Evolutionary conservation across 1,140 invertebrate genomes (phyloP).

Genomic region (Drosophila bocqueti): DNA sequence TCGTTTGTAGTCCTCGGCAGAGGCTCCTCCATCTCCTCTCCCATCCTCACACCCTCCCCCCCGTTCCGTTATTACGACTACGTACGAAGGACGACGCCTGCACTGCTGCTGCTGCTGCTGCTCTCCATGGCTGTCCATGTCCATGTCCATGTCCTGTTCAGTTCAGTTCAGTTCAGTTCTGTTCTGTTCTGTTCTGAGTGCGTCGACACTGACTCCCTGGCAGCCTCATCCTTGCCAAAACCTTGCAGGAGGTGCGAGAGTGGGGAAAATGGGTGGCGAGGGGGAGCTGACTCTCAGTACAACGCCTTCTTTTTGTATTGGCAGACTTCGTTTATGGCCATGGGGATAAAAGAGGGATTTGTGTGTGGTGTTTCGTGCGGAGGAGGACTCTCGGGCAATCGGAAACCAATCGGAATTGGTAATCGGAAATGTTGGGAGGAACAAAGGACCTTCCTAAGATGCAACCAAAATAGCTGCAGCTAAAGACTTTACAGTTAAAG

Average conservation of each 20-base stretch:
- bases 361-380: conserved; percentile 28
- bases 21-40: conserved; percentile 8
- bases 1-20: conserved; percentile 51
- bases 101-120: conserved; percentile 19
- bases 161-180: conserved; percentile 35
- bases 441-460: conserved; percentile 11
- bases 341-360: conserved; percentile 47
- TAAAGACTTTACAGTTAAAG: background rate
- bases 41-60: background rate
- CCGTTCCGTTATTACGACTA: conserved; percentile 7
- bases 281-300: conserved; percentile 34
- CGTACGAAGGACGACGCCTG: conserved; percentile 57
- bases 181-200: conserved; percentile 52
- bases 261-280: no score
- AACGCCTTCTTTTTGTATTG: conserved; percentile 55
- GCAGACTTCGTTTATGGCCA: conserved; percentile 48
- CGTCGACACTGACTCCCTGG: conserved; percentile 70
- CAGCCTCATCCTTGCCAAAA: conserved; percentile 19
- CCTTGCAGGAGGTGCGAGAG: conserved; percentile 16
- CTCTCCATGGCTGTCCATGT: conserved; percentile 33
- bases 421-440: conserved; percentile 46
- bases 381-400: conserved; percentile 38
- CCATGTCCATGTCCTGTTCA: conserved; percentile 38
- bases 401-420: conserved; percentile 56
- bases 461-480: background rate